Evolutionary conservation across 2,113 vertebrate genomes (phyloP), one percentile per base, ranked within the genome.

Genomic region (Uria lomvia): DNA sequence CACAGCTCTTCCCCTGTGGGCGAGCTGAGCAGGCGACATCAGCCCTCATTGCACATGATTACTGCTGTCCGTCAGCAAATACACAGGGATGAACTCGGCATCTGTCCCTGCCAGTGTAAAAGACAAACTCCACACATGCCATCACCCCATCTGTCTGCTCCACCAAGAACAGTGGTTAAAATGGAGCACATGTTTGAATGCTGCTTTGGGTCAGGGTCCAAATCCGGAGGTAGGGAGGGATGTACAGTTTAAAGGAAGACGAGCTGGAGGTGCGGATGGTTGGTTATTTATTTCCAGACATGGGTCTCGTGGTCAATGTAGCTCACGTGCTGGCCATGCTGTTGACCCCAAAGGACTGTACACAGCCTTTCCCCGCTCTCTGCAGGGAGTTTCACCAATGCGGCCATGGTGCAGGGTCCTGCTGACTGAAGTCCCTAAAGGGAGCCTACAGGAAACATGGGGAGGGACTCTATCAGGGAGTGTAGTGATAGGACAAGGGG

Each of bases 101-200:
- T 59, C 66, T 78, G 5, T 55, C n/a, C 36, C 16, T 80, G 45
- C 10, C 68, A 40, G 27, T 38, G 32, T 29, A 52, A 71, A 80
- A 60, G 45, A 66, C 34, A 42, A 84, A 62, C 34, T 71, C 32
- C 32, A 68, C 38, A 38, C 20, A 10, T 49, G 40, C 30, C 6
- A 7, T 38, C 43, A 52, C 15, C 34, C 26, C 6, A 43, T 27
- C 21, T 49, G 36, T 72, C 34, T 82, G 40, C 34, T 56, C 42
- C 47, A 58, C 52, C 58, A 82, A 12, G 27, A 68, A 2, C 77
- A 59, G 20, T 45, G 38, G 11, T 36, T 47, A 38, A 68, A 93
- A 59, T 7, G 12, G 20, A 80, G n/a, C 9, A 55, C 5, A 3
- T 0, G 0, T 76, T 52, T 75, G 34, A 82, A 22, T 43, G 21